phyloP scores from a whole-genome alignment of 1,140 invertebrate species.

The Tyrophagus putrescentiae region DNA sequence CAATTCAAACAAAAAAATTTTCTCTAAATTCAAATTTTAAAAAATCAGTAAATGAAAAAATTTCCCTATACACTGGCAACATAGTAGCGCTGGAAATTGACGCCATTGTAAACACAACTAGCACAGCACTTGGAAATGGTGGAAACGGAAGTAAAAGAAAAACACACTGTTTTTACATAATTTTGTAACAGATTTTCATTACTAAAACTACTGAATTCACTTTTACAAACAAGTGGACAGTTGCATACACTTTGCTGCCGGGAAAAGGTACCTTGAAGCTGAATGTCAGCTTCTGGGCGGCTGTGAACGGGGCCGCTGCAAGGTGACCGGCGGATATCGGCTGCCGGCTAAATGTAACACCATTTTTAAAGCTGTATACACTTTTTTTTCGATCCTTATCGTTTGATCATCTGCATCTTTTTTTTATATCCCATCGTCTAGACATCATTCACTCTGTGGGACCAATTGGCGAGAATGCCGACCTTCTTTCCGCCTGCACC shows the following conservation, averaged over 20 bases:
- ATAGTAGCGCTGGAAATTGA: conserved; percentile 73
- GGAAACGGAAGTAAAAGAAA: conserved; percentile 58
- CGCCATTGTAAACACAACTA: conserved; percentile 83
- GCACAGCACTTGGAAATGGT: conserved; percentile 55
- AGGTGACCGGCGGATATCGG: conserved; percentile 54
- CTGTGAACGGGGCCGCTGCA: conserved; percentile 60
- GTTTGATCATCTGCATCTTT: too few species aligned
- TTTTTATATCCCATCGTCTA: conserved; percentile 21
- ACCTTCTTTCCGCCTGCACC: conserved; percentile 51
- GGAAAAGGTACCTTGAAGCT: conserved; percentile 41
- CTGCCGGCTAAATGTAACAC: conserved; percentile 49
- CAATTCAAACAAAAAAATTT: not conserved
- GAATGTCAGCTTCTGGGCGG: conserved; percentile 57
- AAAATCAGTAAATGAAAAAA: conserved; percentile 27
- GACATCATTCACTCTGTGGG: conserved; percentile 68
- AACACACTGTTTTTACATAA: not conserved
- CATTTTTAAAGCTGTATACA: not conserved
- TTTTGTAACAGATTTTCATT: not conserved
- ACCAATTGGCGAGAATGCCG: conserved; percentile 51
- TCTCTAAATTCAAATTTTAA: conserved; percentile 16
- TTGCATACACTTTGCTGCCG: conserved; percentile 64
- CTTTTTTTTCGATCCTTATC: not conserved
- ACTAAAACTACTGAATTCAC: too few species aligned
- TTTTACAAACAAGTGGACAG: conserved; percentile 48
- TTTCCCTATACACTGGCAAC: conserved; percentile 44